A percentile compares a stretch with the other conserved stretches of the same genome.
These are phyloP conservation scores for Aleiodes alternator DNA, from an alignment of 2,888 invertebrate genomes.

Conservation along the genomic window DNA sequence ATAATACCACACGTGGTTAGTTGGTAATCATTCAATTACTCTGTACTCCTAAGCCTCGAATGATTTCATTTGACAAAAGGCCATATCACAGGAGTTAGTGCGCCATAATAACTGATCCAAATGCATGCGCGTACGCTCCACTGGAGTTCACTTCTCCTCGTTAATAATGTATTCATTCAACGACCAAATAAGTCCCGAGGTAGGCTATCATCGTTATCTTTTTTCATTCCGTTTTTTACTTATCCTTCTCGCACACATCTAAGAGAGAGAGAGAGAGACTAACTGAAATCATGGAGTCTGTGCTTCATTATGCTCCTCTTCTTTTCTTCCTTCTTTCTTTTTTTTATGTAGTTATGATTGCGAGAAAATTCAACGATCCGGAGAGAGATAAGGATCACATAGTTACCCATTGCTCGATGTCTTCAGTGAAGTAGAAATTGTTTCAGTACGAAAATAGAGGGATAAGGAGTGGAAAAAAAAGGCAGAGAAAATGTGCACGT, in stretches of 20 bases:
- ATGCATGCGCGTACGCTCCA: slow-evolving; percentile 31
- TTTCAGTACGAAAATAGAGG: slow-evolving; percentile 6
- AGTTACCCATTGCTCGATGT: slow-evolving; percentile 21
- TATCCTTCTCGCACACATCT: slow-evolving; percentile 23
- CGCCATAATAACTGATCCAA: slow-evolving; percentile 11
- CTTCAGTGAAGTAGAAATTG: slow-evolving; percentile 20
- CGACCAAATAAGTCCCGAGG: slow-evolving; percentile 44
- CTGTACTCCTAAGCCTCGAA: slow-evolving; percentile 66
- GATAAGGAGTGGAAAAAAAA: background rate
- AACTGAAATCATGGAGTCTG: slow-evolving; percentile 25
- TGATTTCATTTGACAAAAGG: slow-evolving; percentile 71
- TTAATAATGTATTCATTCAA: slow-evolving; percentile 50
- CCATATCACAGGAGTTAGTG: slow-evolving; percentile 34
- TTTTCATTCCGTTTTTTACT: slow-evolving; percentile 9
- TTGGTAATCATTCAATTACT: slow-evolving; percentile 72
- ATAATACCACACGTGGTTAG: slow-evolving; percentile 47
- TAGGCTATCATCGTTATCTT: slow-evolving; percentile 50
- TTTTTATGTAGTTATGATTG: slow-evolving; percentile 28
- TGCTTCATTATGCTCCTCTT: slow-evolving; percentile 28
- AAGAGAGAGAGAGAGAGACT: slow-evolving; percentile 9
- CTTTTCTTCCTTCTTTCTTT: slow-evolving; percentile 13
- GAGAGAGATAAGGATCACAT: slow-evolving; percentile 7
- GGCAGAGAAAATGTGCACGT: slow-evolving; percentile 8
- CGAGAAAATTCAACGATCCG: slow-evolving; percentile 31
- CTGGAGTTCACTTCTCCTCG: slow-evolving; percentile 39